phyloP scores from a whole-genome alignment of 2,113 vertebrate genomes.

The Thermophis baileyi region DNA sequence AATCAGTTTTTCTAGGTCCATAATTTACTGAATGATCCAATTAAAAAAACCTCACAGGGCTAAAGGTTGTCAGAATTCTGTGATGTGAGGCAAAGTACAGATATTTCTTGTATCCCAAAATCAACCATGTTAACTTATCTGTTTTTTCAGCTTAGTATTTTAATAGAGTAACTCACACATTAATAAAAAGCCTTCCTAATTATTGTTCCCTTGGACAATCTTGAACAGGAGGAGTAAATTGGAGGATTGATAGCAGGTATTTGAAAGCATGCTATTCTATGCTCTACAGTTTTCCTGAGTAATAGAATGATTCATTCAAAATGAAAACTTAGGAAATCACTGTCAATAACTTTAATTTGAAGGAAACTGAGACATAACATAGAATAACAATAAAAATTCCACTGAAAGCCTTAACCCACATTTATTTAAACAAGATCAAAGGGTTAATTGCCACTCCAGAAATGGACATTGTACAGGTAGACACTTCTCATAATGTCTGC shows the following conservation, averaged over 20 bases:
- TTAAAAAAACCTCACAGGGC: conserved; percentile 18
- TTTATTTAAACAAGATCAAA: background rate
- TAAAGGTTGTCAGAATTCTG: conserved; percentile 38
- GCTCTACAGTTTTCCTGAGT: background rate
- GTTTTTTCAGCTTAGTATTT: conserved; percentile 27
- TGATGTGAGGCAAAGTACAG: conserved; percentile 18
- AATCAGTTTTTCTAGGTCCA: conserved; percentile 56
- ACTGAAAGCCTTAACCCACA: background rate
- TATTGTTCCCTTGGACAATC: conserved; percentile 25
- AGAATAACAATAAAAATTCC: background rate
- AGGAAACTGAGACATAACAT: background rate
- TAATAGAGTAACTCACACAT: conserved; percentile 36
- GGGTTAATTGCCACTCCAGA: background rate
- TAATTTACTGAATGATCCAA: conserved; percentile 34
- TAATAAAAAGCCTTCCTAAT: conserved; percentile 30
- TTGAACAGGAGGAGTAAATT: conserved; percentile 48
- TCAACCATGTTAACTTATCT: conserved; percentile 36
- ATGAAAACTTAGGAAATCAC: background rate
- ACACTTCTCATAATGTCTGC: background rate
- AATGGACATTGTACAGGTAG: background rate
- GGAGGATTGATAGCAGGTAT: background rate
- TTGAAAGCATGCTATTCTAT: background rate
- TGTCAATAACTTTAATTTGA: background rate
- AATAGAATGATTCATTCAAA: background rate
- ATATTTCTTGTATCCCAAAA: conserved; percentile 33